phyloP scores from a whole-genome alignment of 2,888 invertebrate species.

The Deilephila elpenor region DNA sequence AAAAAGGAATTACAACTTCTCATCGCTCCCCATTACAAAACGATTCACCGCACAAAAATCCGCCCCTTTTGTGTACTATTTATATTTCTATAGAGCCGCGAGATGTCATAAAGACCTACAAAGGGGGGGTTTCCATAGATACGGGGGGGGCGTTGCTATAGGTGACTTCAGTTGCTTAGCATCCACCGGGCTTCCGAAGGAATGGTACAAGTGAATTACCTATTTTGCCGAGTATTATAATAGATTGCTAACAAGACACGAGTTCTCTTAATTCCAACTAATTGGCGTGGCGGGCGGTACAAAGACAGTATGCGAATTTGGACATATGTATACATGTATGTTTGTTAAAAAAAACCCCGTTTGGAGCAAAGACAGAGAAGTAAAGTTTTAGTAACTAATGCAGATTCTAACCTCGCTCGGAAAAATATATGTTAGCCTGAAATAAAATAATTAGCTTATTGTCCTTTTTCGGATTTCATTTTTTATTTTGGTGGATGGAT shows the following conservation, averaged over 20 bases:
- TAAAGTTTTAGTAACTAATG: no score
- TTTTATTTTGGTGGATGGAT: no score
- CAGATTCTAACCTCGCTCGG: no score
- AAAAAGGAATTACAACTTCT: neutral
- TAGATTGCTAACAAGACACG: constrained; percentile 14
- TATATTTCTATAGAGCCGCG: constrained; percentile 24
- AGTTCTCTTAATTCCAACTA: constrained; percentile 15
- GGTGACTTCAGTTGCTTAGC: constrained; percentile 72
- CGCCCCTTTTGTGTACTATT: constrained; percentile 26
- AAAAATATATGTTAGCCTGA: no score
- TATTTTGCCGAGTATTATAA: constrained; percentile 21
- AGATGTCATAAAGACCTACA: constrained; percentile 65
- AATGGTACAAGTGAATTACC: constrained; percentile 43
- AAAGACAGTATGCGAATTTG: neutral
- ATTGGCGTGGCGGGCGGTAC: constrained; percentile 8
- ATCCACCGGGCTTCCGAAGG: constrained; percentile 50
- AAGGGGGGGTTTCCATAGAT: constrained; percentile 70
- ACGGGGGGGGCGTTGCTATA: constrained; percentile 72
- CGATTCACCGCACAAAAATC: neutral
- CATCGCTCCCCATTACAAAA: neutral
- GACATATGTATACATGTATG: neutral
- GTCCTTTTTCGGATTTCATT: no score
- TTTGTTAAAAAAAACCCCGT: neutral
- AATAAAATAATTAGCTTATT: no score
- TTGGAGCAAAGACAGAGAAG: neutral